Percentiles rank a stretch among this genome's conserved stretches.
These are phyloP conservation scores for Exocentrus adspersus DNA, from an alignment of 2,888 invertebrate genomes.

Conservation along the genomic window DNA sequence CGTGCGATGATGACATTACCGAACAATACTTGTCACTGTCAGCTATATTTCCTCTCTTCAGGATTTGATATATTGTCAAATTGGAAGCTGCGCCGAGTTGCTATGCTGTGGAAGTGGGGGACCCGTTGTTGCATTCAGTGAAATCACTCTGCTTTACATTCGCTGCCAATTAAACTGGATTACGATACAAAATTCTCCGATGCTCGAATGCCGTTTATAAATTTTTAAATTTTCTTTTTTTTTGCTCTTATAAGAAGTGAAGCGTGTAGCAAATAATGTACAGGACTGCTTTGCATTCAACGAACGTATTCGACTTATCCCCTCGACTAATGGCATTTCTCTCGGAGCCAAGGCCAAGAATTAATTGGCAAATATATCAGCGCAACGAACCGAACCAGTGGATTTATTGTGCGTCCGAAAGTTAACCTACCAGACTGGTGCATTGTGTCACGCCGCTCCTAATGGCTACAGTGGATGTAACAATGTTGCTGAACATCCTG, in stretches of 20 bases:
- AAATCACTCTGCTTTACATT: conserved; percentile 20
- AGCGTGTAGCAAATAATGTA: conserved; percentile 10
- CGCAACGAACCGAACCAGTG: conserved; percentile 49
- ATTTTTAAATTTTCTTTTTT: conserved; percentile 19
- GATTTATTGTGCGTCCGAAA: conserved; percentile 49
- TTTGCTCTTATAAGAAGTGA: conserved; percentile 12
- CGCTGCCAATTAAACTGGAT: conserved; percentile 21
- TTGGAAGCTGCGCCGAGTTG: conserved; percentile 40
- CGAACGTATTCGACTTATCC: conserved; percentile 27
- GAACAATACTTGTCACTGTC: conserved; percentile 59
- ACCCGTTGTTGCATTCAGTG: conserved; percentile 18
- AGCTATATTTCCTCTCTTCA: conserved; percentile 53
- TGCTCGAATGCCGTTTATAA: conserved; percentile 1
- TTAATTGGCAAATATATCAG: conserved; percentile 54
- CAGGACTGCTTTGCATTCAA: conserved; percentile 24
- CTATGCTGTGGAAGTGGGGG: conserved; percentile 5
- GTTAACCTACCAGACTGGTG: conserved; percentile 35
- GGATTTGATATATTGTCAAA: conserved; percentile 56
- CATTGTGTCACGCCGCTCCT: conserved; percentile 22
- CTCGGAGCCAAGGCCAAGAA: conserved; percentile 45
- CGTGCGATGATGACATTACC: conserved; percentile 54
- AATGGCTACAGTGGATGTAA: conserved; percentile 5
- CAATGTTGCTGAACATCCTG: neutral
- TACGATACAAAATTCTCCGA: conserved; percentile 18
- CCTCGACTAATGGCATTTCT: conserved; percentile 15